These are phyloP conservation scores for Sphaerophoria rueppellii DNA, from an alignment of 2,888 invertebrate species.

Conservation along the genomic window DNA sequence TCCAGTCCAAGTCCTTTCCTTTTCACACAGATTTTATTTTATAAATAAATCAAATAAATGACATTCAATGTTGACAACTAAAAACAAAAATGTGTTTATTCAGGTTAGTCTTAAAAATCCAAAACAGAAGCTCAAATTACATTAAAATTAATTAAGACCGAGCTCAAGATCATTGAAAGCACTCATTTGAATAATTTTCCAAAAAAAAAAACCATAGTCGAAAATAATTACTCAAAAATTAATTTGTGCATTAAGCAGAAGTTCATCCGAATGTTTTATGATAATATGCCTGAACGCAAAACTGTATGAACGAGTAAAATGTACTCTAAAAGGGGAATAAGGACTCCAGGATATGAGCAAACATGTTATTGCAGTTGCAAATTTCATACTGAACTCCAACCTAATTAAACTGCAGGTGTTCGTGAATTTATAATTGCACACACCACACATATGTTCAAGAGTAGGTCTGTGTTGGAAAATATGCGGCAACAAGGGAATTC, in stretches of 20 bases:
- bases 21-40: conserved; percentile 5
- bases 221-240: conserved; percentile 39
- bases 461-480: conserved; percentile 36
- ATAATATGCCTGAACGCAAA: background rate
- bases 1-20: conserved; percentile 31
- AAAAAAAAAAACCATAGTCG: background rate
- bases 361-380: background rate
- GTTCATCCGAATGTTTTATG: background rate
- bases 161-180: background rate
- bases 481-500: conserved; percentile 55
- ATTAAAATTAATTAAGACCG: conserved; percentile 39
- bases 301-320: background rate
- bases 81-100: conserved; percentile 36
- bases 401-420: conserved; percentile 70
- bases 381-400: conserved; percentile 43
- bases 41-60: conserved; percentile 12
- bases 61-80: conserved; percentile 37
- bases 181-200: conserved; percentile 2
- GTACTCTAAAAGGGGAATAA: background rate
- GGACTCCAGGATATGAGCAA: background rate
- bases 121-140: conserved; percentile 14
- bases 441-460: conserved; percentile 34
- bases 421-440: conserved; percentile 63
- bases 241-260: conserved; percentile 8
- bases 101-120: background rate